Conservation (phyloP, 2,113 vertebrate species). For the Vulpes vulpes region DNA sequence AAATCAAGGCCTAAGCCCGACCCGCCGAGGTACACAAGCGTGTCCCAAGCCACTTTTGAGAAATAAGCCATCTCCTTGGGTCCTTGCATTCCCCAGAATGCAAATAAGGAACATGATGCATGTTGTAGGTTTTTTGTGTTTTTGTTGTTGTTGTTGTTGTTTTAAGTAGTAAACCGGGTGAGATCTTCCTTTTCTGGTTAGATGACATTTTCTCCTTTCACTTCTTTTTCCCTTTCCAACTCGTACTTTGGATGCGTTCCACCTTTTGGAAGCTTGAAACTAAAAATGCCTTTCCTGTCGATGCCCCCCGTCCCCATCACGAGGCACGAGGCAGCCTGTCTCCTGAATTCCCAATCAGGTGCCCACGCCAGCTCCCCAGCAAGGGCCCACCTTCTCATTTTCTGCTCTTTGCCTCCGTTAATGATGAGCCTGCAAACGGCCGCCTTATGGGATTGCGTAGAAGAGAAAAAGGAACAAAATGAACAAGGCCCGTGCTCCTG, state of each 20-base stretch:
- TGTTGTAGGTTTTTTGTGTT: background rate
- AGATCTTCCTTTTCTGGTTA: slow-evolving; percentile 2
- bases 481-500: background rate
- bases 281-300: slow-evolving; percentile 58
- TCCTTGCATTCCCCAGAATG: background rate
- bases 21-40: background rate
- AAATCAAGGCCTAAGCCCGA: background rate
- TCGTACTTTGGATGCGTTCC: slow-evolving; percentile 23
- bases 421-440: background rate
- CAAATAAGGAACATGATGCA: background rate
- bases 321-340: background rate
- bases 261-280: background rate
- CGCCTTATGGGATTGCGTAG: background rate
- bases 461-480: background rate
- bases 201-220: background rate
- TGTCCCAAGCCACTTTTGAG: background rate
- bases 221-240: slow-evolving; percentile 10
- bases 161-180: background rate
- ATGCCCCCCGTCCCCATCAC: background rate
- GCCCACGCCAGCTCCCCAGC: background rate
- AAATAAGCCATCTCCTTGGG: background rate
- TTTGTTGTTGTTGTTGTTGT: background rate
- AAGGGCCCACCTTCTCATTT: background rate
- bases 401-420: background rate
- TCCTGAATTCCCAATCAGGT: slow-evolving; percentile 38